A percentile compares a stretch with the other conserved stretches of the same genome.
Conservation (phyloP, 2,113 vertebrate species). For the Hippocampus comes region DNA sequence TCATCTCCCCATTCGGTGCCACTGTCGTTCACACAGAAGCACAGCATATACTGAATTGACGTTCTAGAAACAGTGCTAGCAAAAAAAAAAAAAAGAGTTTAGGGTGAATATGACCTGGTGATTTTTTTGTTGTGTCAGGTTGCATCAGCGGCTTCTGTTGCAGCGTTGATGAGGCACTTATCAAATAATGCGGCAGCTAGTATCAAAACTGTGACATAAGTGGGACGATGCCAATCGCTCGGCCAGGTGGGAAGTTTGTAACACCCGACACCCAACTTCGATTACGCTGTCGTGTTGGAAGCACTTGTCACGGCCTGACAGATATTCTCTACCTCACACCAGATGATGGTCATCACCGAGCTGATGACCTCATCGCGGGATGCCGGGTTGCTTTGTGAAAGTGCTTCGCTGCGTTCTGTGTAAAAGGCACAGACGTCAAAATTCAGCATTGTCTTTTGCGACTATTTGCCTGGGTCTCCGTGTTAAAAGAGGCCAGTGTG, state of each 20-base stretch:
- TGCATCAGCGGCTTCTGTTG: neutral
- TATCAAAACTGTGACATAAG: neutral
- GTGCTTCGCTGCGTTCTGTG: constrained; percentile 15
- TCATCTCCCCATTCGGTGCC: neutral
- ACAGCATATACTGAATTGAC: neutral
- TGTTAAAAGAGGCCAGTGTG: constrained; percentile 7
- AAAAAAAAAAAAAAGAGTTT: neutral
- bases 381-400: neutral
- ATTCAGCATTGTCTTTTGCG: neutral
- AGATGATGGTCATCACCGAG: neutral
- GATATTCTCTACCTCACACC: neutral
- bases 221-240: neutral
- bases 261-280: neutral
- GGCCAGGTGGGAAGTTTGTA: too few species aligned
- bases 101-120: too few species aligned
- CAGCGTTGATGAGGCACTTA: neutral
- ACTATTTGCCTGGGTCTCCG: neutral
- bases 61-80: neutral
- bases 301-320: neutral
- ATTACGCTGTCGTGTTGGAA: neutral
- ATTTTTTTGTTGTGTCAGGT: too few species aligned
- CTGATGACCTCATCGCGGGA: neutral
- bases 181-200: neutral
- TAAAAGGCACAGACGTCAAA: neutral
- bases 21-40: neutral